phyloP scores from a whole-genome alignment of 2,113 vertebrate genomes.

The Hippocampus zosterae region DNA sequence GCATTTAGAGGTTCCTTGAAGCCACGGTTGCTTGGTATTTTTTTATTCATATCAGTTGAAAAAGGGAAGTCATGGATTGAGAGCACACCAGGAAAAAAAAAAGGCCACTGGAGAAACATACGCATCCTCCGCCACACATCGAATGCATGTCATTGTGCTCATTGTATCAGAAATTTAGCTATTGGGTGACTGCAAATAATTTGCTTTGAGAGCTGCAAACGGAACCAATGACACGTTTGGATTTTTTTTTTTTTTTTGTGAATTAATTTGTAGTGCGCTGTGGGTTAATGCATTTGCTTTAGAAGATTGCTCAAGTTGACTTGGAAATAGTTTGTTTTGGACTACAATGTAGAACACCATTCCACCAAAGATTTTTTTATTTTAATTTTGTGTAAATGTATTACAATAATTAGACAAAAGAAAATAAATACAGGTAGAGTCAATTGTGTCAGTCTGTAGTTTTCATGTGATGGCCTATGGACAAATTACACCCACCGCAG shows the following conservation, averaged over 20 bases:
- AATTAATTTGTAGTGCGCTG: too few relatives aligned
- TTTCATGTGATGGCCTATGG: neutral
- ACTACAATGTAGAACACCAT: neutral
- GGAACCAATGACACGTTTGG: neutral
- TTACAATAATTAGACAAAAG: neutral
- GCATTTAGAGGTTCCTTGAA: slow-evolving; percentile 56
- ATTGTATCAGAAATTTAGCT: neutral
- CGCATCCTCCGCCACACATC: slow-evolving; percentile 16
- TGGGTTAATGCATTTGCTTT: too few relatives aligned
- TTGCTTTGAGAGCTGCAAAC: neutral
- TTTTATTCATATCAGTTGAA: slow-evolving; percentile 58
- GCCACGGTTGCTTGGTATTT: slow-evolving; percentile 42
- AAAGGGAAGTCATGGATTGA: slow-evolving; percentile 44
- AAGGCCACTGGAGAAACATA: slow-evolving; percentile 30
- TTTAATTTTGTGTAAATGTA: neutral
- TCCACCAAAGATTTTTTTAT: neutral
- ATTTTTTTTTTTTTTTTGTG: too few relatives aligned
- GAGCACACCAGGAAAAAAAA: slow-evolving; percentile 5
- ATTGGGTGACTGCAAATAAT: too few relatives aligned
- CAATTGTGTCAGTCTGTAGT: neutral
- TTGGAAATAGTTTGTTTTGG: neutral
- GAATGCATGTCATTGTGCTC: neutral
- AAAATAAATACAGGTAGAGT: neutral
- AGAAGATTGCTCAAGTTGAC: too few relatives aligned
- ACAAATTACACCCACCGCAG: neutral